Evolutionary conservation across 2,113 vertebrate genomes (phyloP).

Genomic region (Tympanuchus pallidicinctus): DNA sequence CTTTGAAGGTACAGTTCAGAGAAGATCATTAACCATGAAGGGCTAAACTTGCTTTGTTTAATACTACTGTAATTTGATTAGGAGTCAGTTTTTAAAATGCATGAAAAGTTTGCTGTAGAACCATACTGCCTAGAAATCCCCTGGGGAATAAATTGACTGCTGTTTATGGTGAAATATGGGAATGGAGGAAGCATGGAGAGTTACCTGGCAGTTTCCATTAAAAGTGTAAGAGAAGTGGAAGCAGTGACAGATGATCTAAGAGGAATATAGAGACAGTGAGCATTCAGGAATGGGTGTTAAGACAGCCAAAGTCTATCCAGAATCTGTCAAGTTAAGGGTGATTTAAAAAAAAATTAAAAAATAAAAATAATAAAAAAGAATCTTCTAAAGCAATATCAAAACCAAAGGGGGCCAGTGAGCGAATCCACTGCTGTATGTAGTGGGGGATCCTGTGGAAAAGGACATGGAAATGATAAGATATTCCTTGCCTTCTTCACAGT

Average conservation of each 20-base stretch:
- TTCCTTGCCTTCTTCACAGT: accelerated
- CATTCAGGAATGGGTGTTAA: background rate
- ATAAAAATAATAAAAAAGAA: background rate
- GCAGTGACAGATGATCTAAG: background rate
- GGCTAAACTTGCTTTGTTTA: background rate
- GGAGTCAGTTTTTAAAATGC: background rate
- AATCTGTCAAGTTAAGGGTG: background rate
- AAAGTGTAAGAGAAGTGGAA: background rate
- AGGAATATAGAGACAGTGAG: background rate
- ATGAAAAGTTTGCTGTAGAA: background rate
- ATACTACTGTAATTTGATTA: background rate
- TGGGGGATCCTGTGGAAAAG: background rate
- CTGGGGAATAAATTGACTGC: background rate
- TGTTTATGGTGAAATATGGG: background rate
- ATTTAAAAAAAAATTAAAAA: too few species aligned
- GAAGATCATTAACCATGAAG: background rate
- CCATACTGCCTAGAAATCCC: background rate
- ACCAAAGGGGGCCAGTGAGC: accelerated
- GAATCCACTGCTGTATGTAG: background rate
- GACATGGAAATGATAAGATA: background rate
- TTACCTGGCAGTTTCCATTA: background rate
- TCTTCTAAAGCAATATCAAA: background rate
- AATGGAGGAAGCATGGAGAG: background rate
- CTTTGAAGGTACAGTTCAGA: background rate
- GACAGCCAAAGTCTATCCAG: background rate